These are phyloP conservation scores for Ahaetulla prasina DNA, from an alignment of 2,113 vertebrate genomes.

Conservation along the genomic window DNA sequence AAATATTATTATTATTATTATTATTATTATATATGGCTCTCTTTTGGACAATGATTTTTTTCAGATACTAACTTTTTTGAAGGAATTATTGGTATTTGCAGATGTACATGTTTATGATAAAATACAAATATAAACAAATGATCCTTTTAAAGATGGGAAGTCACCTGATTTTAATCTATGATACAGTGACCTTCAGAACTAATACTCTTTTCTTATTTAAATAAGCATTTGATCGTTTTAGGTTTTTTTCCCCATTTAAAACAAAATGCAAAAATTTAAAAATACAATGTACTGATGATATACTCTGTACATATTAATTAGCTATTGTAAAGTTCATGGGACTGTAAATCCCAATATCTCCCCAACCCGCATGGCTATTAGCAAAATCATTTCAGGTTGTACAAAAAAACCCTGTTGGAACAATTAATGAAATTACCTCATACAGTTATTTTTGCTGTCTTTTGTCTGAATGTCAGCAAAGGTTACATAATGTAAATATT, in stretches of 20 bases:
- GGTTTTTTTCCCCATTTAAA: background rate
- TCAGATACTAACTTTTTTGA: background rate
- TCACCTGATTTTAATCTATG: background rate
- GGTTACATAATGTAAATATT: background rate
- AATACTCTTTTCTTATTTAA: background rate
- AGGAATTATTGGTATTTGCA: background rate
- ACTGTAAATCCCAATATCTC: background rate
- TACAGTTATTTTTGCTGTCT: background rate
- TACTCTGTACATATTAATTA: background rate
- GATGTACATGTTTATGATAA: background rate
- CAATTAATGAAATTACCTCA: background rate
- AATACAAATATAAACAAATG: background rate
- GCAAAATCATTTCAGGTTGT: background rate
- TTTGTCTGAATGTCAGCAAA: background rate
- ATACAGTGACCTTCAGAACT: background rate
- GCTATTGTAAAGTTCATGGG: background rate
- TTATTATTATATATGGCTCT: background rate
- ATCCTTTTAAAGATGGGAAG: background rate
- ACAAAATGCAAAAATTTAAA: background rate
- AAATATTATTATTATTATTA: too few species aligned
- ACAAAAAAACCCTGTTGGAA: background rate
- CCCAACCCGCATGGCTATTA: background rate
- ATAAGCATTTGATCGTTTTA: background rate
- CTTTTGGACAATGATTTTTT: background rate
- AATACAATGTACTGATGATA: background rate